Base-by-base conservation (phyloP, 1,140 invertebrate genomes). In the Helicoverpa zea region DNA sequence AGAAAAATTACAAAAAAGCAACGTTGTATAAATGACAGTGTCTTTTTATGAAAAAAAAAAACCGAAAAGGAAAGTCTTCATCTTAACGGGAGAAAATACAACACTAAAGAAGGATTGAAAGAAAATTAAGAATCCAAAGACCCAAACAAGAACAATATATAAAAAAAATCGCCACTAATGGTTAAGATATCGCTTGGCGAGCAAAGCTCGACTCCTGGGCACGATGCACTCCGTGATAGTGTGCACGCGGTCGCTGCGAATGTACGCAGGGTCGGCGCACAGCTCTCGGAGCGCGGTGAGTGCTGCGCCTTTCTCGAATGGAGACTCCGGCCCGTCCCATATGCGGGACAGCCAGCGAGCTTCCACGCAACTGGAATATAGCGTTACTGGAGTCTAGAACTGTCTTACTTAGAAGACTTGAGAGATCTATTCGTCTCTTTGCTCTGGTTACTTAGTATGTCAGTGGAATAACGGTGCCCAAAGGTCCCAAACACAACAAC, bases 331-430 rank as follows among this genome's bases (percentile, higher is more conserved):
- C 0, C 75, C 80, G 3, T 93, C 92, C 2, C 68, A 82, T 0
- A 94, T 87, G 12, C 91, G 84, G 10, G 91, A 91, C 2, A 93
- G 35, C 93, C 93, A 94, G 43, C 92, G 89, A 0, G 88, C 84
- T 88, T 94, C 93, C 0, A 93, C 82, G 59, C 93, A 94, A 0
- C 93, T 94, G 78, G 2, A 82, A 82, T n/a, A 18, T 30, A 56
- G 49, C 18, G 54, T 9, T 23, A 47, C 10, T 63, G 13, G 10
- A 11, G 13, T 18, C 35, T 16, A 61, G 29, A 35, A 10, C 10
- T 59, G 7, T 59, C n/a, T n/a, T n/a, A n/a, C n/a, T n/a, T n/a
- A n/a, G n/a, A 9, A 9, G 18, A 29, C 13, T n/a, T 2, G 18
- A n/a, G 18, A 23, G 14, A 56, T 56, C 5, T 14, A 56, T n/a